Conservation (phyloP, 2,113 vertebrate species). For the Lampris incognitus region DNA sequence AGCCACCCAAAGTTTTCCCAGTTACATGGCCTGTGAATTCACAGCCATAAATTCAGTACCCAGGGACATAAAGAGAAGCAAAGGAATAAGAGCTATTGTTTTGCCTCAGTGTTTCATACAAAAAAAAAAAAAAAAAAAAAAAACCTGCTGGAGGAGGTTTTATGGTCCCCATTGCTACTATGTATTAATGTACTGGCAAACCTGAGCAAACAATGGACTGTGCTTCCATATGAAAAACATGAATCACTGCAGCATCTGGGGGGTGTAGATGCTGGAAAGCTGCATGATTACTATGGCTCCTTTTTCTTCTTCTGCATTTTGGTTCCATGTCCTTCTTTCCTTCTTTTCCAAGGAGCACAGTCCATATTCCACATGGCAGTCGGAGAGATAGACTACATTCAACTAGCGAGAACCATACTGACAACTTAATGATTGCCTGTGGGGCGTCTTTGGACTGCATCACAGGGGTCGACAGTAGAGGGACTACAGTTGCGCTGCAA, state of each 20-base stretch:
- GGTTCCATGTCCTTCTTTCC: conserved; percentile 34
- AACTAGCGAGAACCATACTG: conserved; percentile 44
- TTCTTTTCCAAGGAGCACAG: conserved; percentile 26
- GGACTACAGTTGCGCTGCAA: conserved; percentile 38
- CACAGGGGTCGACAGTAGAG: conserved; percentile 51
- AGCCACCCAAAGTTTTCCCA: not conserved
- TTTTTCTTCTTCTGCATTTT: conserved; percentile 54
- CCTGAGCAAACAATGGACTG: conserved; percentile 50
- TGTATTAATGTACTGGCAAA: conserved; percentile 74
- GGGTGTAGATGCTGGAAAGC: conserved; percentile 48
- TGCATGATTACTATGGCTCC: conserved; percentile 57
- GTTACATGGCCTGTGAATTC: conserved; percentile 23
- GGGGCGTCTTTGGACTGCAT: conserved; percentile 60
- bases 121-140: conserved; percentile 23
- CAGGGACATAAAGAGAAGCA: not conserved
- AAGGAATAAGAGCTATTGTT: conserved; percentile 6
- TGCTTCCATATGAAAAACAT: conserved; percentile 66
- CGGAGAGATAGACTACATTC: conserved; percentile 24
- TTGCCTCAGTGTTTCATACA: conserved; percentile 18
- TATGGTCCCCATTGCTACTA: conserved; percentile 41
- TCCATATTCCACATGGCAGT: conserved; percentile 46
- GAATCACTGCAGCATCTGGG: conserved; percentile 62
- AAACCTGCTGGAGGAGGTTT: conserved; percentile 42
- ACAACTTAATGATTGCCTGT: conserved; percentile 77
- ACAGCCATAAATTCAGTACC: conserved; percentile 4